Conservation (phyloP, 2,113 vertebrate genomes). For the Thalassarche chlororhynchos region DNA sequence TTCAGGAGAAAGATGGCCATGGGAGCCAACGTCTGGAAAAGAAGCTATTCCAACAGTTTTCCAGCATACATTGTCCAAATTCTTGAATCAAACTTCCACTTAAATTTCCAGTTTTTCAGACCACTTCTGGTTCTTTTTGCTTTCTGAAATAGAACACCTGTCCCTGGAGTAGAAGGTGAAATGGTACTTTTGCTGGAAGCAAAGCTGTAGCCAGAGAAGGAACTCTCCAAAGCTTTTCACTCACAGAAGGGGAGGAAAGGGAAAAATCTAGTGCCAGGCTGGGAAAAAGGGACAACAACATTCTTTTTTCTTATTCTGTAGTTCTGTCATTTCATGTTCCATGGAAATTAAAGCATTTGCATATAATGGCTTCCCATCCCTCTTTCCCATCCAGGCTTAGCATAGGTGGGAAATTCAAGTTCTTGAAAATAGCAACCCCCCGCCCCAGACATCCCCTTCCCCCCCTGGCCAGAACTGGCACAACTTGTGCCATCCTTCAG, state of each 20-base stretch:
- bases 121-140: not conserved
- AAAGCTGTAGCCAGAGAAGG: not conserved
- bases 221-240: not conserved
- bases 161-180: not conserved
- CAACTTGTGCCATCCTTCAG: not conserved
- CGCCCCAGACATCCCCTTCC: not conserved
- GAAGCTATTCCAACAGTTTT: not conserved
- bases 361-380: not conserved
- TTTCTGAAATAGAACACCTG: not conserved
- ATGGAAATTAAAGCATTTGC: not conserved
- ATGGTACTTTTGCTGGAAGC: not conserved
- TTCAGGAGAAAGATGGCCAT: not conserved
- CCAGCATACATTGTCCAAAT: not conserved
- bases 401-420: not conserved
- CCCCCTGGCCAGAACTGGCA: not conserved
- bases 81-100: not conserved
- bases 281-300: not conserved
- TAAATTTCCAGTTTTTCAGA: not conserved
- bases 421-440: not conserved
- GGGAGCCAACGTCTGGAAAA: not conserved
- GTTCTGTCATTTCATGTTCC: not conserved
- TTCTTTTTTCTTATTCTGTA: not conserved
- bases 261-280: not conserved
- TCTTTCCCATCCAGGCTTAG: not conserved
- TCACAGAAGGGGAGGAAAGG: not conserved